phyloP scores from a whole-genome alignment of 2,113 vertebrate genomes.

The Bostrychus sinensis region DNA sequence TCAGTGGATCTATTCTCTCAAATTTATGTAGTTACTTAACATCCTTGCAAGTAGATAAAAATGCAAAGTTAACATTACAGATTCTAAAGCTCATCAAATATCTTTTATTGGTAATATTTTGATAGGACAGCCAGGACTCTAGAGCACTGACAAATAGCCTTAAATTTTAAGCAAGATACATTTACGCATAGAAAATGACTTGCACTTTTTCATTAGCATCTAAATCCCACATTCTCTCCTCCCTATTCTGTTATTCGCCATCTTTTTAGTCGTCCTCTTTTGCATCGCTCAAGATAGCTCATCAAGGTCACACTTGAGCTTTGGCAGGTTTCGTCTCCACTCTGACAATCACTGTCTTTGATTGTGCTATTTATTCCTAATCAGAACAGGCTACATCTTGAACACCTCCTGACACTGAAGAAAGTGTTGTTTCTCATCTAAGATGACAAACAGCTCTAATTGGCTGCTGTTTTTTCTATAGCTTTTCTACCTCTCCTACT shows the following conservation, averaged over 20 bases:
- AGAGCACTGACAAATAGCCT: neutral
- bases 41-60: neutral
- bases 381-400: conserved; percentile 43
- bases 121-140: neutral
- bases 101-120: too few relatives aligned
- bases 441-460: conserved; percentile 56
- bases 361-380: conserved; percentile 68
- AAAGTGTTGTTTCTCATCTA: conserved; percentile 62
- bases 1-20: neutral
- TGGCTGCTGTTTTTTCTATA: conserved; percentile 32
- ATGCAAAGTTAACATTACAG: neutral
- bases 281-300: conserved; percentile 6
- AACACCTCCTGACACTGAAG: conserved; percentile 21
- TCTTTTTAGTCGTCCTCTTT: too few relatives aligned
- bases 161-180: neutral
- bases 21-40: neutral
- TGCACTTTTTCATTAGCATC: neutral
- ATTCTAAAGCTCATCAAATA: too few relatives aligned
- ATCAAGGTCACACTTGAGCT: conserved; percentile 55
- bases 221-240: conserved; percentile 11
- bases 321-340: conserved; percentile 40
- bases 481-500: conserved; percentile 5
- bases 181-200: neutral
- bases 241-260: neutral
- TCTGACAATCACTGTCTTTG: conserved; percentile 66